phyloP scores from a whole-genome alignment of 2,797 vertebrate species.

The Odontamblyopus lacepedii region DNA sequence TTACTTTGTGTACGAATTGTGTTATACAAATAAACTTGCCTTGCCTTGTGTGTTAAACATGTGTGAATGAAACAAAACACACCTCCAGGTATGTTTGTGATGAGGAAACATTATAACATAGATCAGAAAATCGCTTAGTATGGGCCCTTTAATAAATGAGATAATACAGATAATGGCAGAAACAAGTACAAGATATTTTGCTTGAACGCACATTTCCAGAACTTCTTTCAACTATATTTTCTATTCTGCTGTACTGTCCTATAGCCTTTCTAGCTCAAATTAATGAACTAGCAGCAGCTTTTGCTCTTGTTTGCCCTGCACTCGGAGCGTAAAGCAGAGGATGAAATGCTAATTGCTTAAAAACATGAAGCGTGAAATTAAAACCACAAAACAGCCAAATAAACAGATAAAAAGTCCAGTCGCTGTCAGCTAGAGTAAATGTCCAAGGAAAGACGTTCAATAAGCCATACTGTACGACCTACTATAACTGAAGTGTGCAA shows the following conservation, averaged over 20 bases:
- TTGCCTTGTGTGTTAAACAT: too few relatives aligned
- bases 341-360: constrained; percentile 57
- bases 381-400: constrained; percentile 56
- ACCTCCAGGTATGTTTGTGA: too few relatives aligned
- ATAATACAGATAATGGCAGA: neutral
- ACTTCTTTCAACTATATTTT: neutral
- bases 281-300: constrained; percentile 7
- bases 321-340: constrained; percentile 35
- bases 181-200: neutral
- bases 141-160: neutral
- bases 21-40: too few relatives aligned
- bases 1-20: too few relatives aligned
- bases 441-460: constrained; percentile 20
- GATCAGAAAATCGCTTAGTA: too few relatives aligned
- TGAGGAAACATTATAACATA: too few relatives aligned
- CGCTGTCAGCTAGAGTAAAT: constrained; percentile 41
- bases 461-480: neutral
- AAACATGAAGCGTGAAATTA: constrained; percentile 62
- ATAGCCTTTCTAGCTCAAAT: constrained; percentile 15
- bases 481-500: neutral
- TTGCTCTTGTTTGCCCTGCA: constrained; percentile 28
- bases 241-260: neutral
- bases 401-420: constrained; percentile 48
- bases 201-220: neutral
- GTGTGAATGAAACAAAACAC: too few relatives aligned